Evolutionary conservation across 2,888 invertebrate species (phyloP), one percentile per base, ranked within the genome.

Genomic region (Trachelus stipa): DNA sequence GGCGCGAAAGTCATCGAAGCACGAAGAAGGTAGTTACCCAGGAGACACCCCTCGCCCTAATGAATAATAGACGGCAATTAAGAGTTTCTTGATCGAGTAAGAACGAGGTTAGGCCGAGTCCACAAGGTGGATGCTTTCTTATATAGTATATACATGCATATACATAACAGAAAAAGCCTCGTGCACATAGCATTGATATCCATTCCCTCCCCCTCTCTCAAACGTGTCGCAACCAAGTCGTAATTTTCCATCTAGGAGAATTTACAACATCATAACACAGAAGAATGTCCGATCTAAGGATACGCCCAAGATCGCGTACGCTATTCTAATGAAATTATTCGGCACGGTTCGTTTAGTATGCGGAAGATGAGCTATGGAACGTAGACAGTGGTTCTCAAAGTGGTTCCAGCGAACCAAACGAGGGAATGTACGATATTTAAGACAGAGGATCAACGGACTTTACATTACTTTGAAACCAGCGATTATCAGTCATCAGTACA

Each of bases 221-320:
- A 40, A 40, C 40, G 56, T 56, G 23, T 56, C 23, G 56, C 56
- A 56, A 56, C 56, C 23, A 56, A 15, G 9, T 23, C 9, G 56
- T 56, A 56, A 56, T 56, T 56, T 23, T 56, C 9, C 56, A 56
- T 9, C 56, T 23, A 56, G 56, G 15, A 56, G 6, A 56, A 56
- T 56, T 56, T 56, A 56, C 23, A 9, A 23, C 23, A 23, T 56
- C 9, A 23, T 56, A 23, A 23, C 56, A 23, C 9, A 56, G 15
- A 56, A 56, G 56, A 56, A 56, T 56, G 56, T 23, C 56, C 56
- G 23, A 56, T 9, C 56, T 23, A 90, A 84, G 87, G 85, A 85
- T 89, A 89, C 73, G 34, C 31, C 35, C 69, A 35, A 68, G 91
- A 92, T 92, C 93, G 15, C 15, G 40, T 40, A 40, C 15, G 9